These are phyloP conservation scores for Standfussiana lucernea DNA, from an alignment of 2,888 invertebrate species.

Conservation along the genomic window DNA sequence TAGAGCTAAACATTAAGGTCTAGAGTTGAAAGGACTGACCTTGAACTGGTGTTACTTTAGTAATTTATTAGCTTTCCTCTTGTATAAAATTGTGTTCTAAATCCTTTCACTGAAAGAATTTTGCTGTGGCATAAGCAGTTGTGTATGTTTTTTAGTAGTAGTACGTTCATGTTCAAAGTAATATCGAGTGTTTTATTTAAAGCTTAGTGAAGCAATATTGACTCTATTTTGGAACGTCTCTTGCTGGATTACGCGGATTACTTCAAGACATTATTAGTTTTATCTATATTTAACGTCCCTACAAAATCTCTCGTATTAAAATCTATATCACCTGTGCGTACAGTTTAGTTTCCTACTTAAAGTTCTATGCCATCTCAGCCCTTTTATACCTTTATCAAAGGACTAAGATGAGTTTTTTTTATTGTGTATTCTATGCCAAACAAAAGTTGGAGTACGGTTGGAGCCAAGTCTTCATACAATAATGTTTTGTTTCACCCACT, in stretches of 20 bases:
- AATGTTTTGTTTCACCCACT: constrained; percentile 11
- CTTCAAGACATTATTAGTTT: constrained; percentile 6
- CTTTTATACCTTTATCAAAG: constrained; percentile 8
- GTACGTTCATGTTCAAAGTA: not conserved
- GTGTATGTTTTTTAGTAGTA: not conserved
- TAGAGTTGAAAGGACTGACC: constrained; percentile 36
- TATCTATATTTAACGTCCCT: not conserved
- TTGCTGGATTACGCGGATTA: constrained; percentile 12
- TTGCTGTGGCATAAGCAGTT: not conserved
- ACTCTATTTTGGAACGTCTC: constrained; percentile 10
- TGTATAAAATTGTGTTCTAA: not conserved
- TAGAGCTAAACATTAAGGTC: constrained; percentile 26
- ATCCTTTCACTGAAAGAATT: not conserved
- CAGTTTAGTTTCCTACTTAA: constrained; percentile 1
- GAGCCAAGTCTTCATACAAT: not conserved
- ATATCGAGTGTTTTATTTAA: not conserved
- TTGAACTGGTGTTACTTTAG: constrained; percentile 26
- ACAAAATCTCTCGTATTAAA: not conserved
- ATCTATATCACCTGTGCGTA: not conserved
- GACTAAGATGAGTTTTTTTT: too few species aligned
- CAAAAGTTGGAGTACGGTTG: not conserved
- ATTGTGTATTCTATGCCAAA: constrained; percentile 12
- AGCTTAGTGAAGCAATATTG: constrained; percentile 15
- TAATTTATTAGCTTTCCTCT: constrained; percentile 6
- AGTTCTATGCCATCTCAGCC: not conserved